Percentiles rank a stretch among this genome's conserved stretches.
Conservation (phyloP, 2,888 invertebrate genomes). For the Parnassius mnemosyne region DNA sequence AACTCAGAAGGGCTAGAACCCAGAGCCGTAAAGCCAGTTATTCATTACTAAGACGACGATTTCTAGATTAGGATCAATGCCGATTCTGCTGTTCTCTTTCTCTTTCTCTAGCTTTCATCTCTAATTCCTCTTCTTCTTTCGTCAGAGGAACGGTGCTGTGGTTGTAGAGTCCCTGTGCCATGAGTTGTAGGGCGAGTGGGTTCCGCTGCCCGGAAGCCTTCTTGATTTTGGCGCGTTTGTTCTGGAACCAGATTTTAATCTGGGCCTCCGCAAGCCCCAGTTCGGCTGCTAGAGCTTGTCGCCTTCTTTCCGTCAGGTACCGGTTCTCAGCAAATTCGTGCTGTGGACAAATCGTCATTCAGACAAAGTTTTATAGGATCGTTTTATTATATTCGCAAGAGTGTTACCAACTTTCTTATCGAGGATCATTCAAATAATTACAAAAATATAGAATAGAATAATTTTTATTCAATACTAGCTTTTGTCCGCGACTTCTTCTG, state of each 20-base stretch:
- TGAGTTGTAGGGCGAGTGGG: slow-evolving; percentile 92
- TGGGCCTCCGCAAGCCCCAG: slow-evolving; percentile 97
- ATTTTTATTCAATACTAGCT: too few relatives aligned
- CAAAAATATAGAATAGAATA: too few relatives aligned
- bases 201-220: slow-evolving; percentile 92
- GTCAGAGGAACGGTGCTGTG: slow-evolving; percentile 75
- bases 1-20: too few relatives aligned
- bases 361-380: not conserved
- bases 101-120: slow-evolving; percentile 73
- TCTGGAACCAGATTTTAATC: slow-evolving; percentile 99
- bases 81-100: slow-evolving; percentile 64
- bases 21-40: too few relatives aligned
- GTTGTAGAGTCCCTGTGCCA: slow-evolving; percentile 97
- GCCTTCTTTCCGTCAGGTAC: slow-evolving; percentile 94
- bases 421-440: too few relatives aligned
- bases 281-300: slow-evolving; percentile 94
- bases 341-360: slow-evolving; percentile 49
- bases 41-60: not conserved
- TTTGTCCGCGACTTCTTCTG: too few relatives aligned
- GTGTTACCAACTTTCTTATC: too few relatives aligned
- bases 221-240: slow-evolving; percentile 98
- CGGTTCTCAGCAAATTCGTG: slow-evolving; percentile 96
- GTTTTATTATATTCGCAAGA: too few relatives aligned
- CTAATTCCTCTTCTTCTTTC: slow-evolving; percentile 45
- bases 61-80: slow-evolving; percentile 37